Base-by-base conservation (phyloP, 1,140 invertebrate genomes). In the Drosophila chauvacae region DNA sequence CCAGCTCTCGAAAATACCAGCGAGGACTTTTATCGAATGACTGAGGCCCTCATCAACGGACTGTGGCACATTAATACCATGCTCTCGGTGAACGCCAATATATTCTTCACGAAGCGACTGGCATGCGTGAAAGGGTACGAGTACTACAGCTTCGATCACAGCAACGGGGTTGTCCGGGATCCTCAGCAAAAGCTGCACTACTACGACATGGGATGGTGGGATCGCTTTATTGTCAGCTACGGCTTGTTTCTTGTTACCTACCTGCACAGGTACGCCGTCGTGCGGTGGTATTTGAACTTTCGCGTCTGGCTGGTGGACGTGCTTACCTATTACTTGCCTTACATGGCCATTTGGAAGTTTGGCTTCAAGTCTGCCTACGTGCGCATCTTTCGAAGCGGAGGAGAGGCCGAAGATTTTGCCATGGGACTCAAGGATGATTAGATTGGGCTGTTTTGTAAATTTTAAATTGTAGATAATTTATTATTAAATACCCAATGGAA, bases 201-300 rank as follows among this genome's bases (percentile, higher is more conserved):
- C 37, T 85, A 90, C 56, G 88, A 92, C 33, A 55, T 92, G 7
- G 70, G 60, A 18, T 83, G 80, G 65, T 92, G 86, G 83, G 86
- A 92, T 81, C 80, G 87, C 16, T 73, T 92, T 10, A 51, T 86
- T 4, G 80, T 91, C 13, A 74, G 71, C 48, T 92, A 92, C 50
- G 86, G 88, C 16, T 41, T 92, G 7, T 86, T 84, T 30, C 30
- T 92, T 7, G 80, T 91, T 9, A 91, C 90, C 2, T 92, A 79
- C 56, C 55, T 91, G 47, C 91, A 92, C 55, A 81, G 78, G 60
- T 92, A 82, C 39, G 55, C 59, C 37, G 45, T 92, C 30, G 57
- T 92, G 9, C 91, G 92, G 10, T 91, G 78, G 70, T 92, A 92
- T 59, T 76, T 92, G 2, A 92, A 92, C 62, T 84, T 90, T 23